Percentiles rank a stretch among this genome's conserved stretches.
phyloP scores from a whole-genome alignment of 2,797 vertebrate species.

The Halcyon smyrnensis region DNA sequence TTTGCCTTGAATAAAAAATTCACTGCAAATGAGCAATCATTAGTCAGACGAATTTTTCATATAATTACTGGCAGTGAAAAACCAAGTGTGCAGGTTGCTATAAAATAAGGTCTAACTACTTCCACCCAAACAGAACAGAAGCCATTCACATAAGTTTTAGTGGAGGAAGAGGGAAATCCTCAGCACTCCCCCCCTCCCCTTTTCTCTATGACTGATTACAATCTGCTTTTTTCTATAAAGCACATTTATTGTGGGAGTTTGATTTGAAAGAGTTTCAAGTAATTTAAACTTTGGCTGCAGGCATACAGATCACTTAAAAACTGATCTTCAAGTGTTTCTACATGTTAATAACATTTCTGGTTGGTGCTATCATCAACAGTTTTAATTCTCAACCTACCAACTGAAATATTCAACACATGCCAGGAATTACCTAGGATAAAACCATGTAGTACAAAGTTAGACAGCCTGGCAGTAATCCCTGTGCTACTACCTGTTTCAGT shows the following conservation, averaged over 20 bases:
- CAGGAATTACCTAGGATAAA: constrained; percentile 17
- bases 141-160: constrained; percentile 49
- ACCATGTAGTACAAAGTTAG: not conserved
- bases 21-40: constrained; percentile 68
- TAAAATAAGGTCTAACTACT: constrained; percentile 67
- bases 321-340: constrained; percentile 35
- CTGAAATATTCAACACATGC: not conserved
- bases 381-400: constrained; percentile 4
- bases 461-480: not conserved
- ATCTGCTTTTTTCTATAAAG: constrained; percentile 62
- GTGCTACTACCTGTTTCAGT: not conserved
- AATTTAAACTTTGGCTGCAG: constrained; percentile 68
- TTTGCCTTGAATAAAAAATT: constrained; percentile 49
- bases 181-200: constrained; percentile 54
- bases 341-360: constrained; percentile 21
- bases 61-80: constrained; percentile 69
- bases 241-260: constrained; percentile 73
- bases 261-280: constrained; percentile 70
- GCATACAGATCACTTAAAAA: constrained; percentile 46
- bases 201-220: constrained; percentile 50
- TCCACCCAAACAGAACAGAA: constrained; percentile 77
- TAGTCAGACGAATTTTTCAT: constrained; percentile 70
- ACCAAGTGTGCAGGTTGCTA: constrained; percentile 51
- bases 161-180: constrained; percentile 67
- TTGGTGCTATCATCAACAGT: not conserved